A percentile compares a stretch with the other conserved stretches of the same genome.
Evolutionary conservation across 2,888 invertebrate genomes (phyloP).

Genomic region (Mesorhabditis belari): DNA sequence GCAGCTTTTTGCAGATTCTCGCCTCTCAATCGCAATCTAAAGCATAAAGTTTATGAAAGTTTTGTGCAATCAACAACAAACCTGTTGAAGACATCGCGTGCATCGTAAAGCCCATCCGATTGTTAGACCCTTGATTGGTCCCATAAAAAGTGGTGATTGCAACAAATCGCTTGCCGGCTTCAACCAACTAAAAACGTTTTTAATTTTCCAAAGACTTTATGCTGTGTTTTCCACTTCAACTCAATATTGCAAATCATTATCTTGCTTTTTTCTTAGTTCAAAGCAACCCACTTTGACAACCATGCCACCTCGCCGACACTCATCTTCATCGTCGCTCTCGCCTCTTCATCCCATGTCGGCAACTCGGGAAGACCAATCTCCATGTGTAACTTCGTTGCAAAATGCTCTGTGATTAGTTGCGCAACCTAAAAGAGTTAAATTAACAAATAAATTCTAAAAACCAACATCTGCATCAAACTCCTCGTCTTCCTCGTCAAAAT

Average conservation of each 20-base stretch:
- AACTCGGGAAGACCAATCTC: too few relatives aligned
- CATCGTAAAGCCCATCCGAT: background rate
- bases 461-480: too few relatives aligned
- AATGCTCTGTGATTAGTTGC: too few relatives aligned
- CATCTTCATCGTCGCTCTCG: background rate
- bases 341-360: background rate
- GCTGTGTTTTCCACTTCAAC: too few relatives aligned
- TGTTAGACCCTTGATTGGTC: background rate
- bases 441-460: too few relatives aligned
- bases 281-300: background rate
- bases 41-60: background rate
- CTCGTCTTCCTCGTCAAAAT: too few relatives aligned
- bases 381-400: too few relatives aligned
- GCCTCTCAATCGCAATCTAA: background rate
- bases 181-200: background rate
- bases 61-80: background rate
- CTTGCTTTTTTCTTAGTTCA: too few relatives aligned
- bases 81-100: background rate
- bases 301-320: background rate
- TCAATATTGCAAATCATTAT: too few relatives aligned
- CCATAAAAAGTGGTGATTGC: background rate
- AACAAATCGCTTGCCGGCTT: background rate
- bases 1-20: background rate
- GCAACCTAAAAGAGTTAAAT: too few relatives aligned
- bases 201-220: background rate